Conservation (phyloP, 2,797 vertebrate species). For the Gastrophryne carolinensis region DNA sequence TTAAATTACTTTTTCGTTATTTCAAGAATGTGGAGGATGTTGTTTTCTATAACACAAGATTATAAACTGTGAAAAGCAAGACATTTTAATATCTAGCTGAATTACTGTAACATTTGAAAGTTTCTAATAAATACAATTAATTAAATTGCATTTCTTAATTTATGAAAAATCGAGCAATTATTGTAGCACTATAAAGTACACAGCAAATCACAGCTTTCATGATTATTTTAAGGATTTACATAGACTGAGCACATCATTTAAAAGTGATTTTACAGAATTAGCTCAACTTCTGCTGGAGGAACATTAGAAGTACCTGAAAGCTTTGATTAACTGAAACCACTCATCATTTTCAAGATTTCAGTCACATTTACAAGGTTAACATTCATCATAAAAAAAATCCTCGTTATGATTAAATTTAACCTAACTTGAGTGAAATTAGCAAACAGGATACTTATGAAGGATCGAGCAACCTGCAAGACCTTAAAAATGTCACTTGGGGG, state of each 20-base stretch:
- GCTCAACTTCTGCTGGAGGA: slow-evolving; percentile 10
- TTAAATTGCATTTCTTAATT: background rate
- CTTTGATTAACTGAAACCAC: slow-evolving; percentile 7
- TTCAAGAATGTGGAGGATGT: background rate
- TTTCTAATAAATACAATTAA: background rate
- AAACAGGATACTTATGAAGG: background rate
- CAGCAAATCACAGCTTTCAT: background rate
- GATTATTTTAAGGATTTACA: background rate
- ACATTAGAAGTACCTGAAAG: slow-evolving; percentile 6
- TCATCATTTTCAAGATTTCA: slow-evolving; percentile 9
- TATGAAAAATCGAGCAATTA: background rate
- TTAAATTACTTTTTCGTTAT: background rate
- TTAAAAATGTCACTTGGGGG: too few relatives aligned
- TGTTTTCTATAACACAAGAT: background rate
- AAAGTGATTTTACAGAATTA: slow-evolving; percentile 4
- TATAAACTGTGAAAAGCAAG: background rate
- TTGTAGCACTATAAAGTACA: background rate
- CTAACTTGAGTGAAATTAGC: too few relatives aligned
- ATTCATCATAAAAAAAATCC: slow-evolving; percentile 8
- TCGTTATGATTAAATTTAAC: too few relatives aligned
- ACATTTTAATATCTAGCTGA: background rate
- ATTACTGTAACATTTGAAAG: background rate
- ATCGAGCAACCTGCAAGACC: background rate
- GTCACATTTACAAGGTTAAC: background rate
- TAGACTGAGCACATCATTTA: background rate